Base-by-base conservation (phyloP, 2,888 invertebrate species). In the Lasius fuliginosus region DNA sequence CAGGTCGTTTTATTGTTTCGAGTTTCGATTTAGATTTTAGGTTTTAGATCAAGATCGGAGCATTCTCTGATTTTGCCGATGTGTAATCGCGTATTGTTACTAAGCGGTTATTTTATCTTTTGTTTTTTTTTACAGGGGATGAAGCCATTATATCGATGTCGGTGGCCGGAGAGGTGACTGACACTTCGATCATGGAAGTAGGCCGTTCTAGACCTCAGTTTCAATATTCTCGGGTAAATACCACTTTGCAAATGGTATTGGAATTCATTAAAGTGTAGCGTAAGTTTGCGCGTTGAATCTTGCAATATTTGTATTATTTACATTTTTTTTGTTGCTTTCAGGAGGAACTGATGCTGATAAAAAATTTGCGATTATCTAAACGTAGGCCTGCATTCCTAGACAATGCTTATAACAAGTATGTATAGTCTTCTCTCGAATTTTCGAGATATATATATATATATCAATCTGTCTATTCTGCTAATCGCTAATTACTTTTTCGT, bases 271-370 rank as follows among this genome's bases (percentile, higher is more conserved):
- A 23, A 36, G 9, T 62, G 8, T 23, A 23, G 30, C 27, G 8
- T 4, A 1, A 15, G 27, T 23, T n/a, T 3, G 5, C n/a, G 0
- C 30, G 1, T 36, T 64, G 9, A 27, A 1, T 15, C 12, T n/a
- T 33, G 30, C n/a, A 18, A 30, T 33, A 11, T 42, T 53, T 56
- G 30, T 27, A 65, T 71, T 83, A 36, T 60, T 56, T 30, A 27
- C 11, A 36, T 36, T 11, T 73, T 77, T 11, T 69, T 69, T 12
- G 49, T 9, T 64, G 97, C 95, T 96, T 96, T 42, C 95, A 97
- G 94, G 97, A 97, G 74, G 96, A 97, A 93, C 96, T 98, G 89
- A 95, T 98, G 95, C 96, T 96, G 65, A 96, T 98, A 89, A 96
- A 97, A 83, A 96, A 96, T 93, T 96, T 96, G 90, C 97, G 97